These are phyloP conservation scores for Vesta saturnalis DNA, from an alignment of 2,888 invertebrate species.

Conservation along the genomic window DNA sequence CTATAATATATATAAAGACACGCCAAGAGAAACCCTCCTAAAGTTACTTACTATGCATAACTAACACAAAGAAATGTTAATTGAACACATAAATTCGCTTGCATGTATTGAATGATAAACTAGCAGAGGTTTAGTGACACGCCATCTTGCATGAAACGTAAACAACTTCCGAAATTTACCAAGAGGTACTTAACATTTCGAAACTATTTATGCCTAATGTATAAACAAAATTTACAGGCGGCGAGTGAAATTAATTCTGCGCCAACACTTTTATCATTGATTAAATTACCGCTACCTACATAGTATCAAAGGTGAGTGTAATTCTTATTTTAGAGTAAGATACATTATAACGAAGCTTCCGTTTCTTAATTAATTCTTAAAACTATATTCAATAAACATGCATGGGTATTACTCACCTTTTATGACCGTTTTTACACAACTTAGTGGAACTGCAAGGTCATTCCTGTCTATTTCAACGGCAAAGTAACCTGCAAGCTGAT, in stretches of 20 bases:
- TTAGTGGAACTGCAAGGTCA: slow-evolving; percentile 21
- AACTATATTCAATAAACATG: not conserved
- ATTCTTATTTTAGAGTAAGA: not conserved
- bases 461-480: slow-evolving; percentile 22
- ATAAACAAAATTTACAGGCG: not conserved
- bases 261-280: too few relatives aligned
- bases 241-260: too few relatives aligned
- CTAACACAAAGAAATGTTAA: slow-evolving; percentile 34
- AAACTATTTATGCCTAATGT: slow-evolving; percentile 10
- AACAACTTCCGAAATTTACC: slow-evolving; percentile 20
- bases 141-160: slow-evolving; percentile 25
- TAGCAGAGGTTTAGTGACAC: slow-evolving; percentile 17
- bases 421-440: slow-evolving; percentile 27
- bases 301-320: too few relatives aligned
- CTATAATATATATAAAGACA: too few relatives aligned
- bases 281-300: too few relatives aligned
- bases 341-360: not conserved
- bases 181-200: slow-evolving; percentile 17
- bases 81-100: slow-evolving; percentile 31
- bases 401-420: slow-evolving; percentile 25
- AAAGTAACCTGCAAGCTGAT: slow-evolving; percentile 16
- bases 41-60: not conserved
- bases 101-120: slow-evolving; percentile 27
- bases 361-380: not conserved
- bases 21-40: slow-evolving; percentile 17